phyloP scores from a whole-genome alignment of 1,140 invertebrate genomes.

The Dinoponera quadriceps region DNA sequence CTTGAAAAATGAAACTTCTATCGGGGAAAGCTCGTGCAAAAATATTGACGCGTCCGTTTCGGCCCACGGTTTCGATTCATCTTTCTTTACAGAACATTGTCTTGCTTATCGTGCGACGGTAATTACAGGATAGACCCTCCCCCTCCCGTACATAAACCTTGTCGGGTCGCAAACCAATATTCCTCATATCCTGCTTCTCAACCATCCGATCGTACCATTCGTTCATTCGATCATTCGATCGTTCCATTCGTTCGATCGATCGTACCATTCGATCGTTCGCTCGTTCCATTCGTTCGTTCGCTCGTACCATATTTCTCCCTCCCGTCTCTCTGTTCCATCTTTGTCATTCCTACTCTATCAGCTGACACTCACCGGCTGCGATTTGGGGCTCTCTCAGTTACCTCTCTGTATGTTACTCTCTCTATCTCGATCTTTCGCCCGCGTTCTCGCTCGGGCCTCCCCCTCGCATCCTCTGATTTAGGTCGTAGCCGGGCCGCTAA shows the following conservation, averaged over 20 bases:
- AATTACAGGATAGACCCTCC: slow-evolving; percentile 10
- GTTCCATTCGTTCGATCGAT: too few species aligned
- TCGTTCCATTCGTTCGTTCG: too few species aligned
- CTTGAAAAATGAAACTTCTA: too few species aligned
- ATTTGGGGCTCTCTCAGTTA: slow-evolving; percentile 50
- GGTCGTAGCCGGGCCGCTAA: slow-evolving; percentile 79
- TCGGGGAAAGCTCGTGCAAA: too few species aligned
- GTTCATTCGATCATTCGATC: too few species aligned
- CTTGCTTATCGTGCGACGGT: neutral
- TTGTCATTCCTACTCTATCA: slow-evolving; percentile 69
- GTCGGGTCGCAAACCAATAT: slow-evolving; percentile 31
- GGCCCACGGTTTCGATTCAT: too few species aligned
- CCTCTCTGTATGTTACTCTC: slow-evolving; percentile 60
- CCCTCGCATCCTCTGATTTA: slow-evolving; percentile 81
- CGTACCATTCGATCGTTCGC: too few species aligned
- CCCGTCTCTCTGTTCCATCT: slow-evolving; percentile 52
- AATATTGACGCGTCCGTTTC: too few species aligned
- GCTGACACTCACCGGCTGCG: slow-evolving; percentile 63
- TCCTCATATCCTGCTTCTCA: slow-evolving; percentile 34
- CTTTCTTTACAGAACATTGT: too few species aligned
- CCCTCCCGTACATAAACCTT: slow-evolving; percentile 1
- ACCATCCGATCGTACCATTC: too few species aligned
- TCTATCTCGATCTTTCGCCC: slow-evolving; percentile 61
- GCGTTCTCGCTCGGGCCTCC: slow-evolving; percentile 61
- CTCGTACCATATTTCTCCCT: slow-evolving; percentile 29